A percentile compares a stretch with the other conserved stretches of the same genome.
These are phyloP conservation scores for Ceratotherium simum DNA, from an alignment of 2,113 vertebrate genomes.

Conservation along the genomic window DNA sequence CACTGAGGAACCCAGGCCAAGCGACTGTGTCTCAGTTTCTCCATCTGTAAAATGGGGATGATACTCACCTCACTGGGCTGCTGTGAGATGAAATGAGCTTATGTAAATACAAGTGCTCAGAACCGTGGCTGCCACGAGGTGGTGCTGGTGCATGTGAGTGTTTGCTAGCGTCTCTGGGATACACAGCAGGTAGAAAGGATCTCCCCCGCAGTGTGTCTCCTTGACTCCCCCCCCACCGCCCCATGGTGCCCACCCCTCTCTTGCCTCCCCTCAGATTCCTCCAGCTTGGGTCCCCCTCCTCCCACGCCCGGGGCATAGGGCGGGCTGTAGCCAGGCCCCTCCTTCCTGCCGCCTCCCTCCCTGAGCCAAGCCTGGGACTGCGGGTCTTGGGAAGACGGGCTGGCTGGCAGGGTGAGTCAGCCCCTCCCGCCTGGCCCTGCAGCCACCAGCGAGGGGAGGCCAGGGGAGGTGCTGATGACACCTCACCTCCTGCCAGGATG, in stretches of 20 bases:
- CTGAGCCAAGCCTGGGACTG: neutral
- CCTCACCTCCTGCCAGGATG: neutral
- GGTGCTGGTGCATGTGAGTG: too few species aligned
- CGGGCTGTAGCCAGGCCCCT: neutral
- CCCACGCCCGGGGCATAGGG: neutral
- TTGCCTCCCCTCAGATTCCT: neutral
- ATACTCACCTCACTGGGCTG: neutral
- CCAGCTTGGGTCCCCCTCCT: neutral
- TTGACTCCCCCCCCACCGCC: neutral
- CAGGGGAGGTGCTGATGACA: neutral
- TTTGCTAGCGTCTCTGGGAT: neutral
- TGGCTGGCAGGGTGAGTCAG: neutral
- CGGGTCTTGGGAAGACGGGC: neutral
- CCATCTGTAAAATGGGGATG: neutral
- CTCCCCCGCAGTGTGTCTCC: neutral
- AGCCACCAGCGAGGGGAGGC: neutral
- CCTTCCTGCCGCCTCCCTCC: neutral
- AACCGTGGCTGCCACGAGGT: rapidly evolving
- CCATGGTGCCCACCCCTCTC: neutral
- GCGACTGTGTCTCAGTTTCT: neutral
- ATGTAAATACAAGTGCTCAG: neutral
- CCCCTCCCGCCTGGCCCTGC: neutral
- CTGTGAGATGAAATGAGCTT: neutral
- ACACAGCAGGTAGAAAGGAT: rapidly evolving
- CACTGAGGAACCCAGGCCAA: neutral